Evolutionary conservation across 2,888 invertebrate species (phyloP).

Genomic region (Thymelicus acteon): DNA sequence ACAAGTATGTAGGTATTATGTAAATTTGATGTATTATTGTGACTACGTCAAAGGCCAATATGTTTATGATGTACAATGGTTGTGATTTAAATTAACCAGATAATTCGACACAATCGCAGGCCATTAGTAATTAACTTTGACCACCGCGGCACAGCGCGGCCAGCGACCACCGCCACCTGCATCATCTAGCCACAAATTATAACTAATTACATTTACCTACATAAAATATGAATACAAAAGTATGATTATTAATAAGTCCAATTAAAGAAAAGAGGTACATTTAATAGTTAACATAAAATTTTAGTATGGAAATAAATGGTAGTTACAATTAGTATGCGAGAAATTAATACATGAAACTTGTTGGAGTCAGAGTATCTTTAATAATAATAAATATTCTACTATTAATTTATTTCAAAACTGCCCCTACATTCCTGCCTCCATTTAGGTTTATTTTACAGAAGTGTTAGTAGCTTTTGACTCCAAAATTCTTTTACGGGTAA

Average conservation of each 20-base stretch:
- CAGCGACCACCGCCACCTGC: conserved; percentile 41
- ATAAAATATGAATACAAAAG: conserved; percentile 37
- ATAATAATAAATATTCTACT: background rate
- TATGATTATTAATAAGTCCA: conserved; percentile 24
- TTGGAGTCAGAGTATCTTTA: background rate
- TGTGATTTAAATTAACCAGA: conserved; percentile 42
- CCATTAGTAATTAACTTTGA: conserved; percentile 54
- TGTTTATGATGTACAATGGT: conserved; percentile 37
- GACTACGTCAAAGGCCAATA: conserved; percentile 23
- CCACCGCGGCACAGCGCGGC: conserved; percentile 43
- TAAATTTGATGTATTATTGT: conserved; percentile 27
- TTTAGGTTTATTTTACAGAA: background rate
- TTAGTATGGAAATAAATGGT: background rate
- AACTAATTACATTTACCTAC: conserved; percentile 45
- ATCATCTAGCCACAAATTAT: conserved; percentile 47
- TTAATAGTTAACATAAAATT: conserved; percentile 8
- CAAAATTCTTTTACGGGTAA: no score
- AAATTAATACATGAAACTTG: conserved; percentile 1
- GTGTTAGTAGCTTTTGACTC: no score
- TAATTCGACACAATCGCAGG: conserved; percentile 59
- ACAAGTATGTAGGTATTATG: conserved; percentile 19
- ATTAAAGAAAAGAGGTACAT: conserved; percentile 13
- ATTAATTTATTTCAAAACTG: background rate
- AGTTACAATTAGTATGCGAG: background rate
- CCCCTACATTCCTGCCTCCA: background rate